Evolutionary conservation across 2,797 vertebrate species (phyloP).

Genomic region (Myripristis murdjan): DNA sequence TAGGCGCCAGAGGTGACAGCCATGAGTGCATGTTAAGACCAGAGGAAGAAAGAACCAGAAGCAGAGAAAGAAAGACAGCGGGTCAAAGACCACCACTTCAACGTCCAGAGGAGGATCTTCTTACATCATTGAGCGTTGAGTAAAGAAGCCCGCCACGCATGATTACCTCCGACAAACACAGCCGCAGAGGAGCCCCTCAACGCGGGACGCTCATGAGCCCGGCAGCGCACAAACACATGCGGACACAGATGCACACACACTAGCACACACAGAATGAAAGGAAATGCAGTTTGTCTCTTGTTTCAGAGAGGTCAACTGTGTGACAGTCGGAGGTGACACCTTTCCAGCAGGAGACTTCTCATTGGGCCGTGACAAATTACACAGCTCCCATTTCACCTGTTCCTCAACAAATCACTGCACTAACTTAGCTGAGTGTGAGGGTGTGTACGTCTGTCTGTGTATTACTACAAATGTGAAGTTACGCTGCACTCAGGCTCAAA

Average conservation of each 20-base stretch:
- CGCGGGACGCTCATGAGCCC: slow-evolving; percentile 37
- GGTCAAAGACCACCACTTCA: slow-evolving; percentile 79
- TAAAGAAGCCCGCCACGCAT: slow-evolving; percentile 79
- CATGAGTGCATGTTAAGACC: slow-evolving; percentile 68
- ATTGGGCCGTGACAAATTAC: slow-evolving; percentile 65
- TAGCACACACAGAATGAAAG: slow-evolving; percentile 38
- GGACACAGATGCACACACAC: slow-evolving; percentile 18
- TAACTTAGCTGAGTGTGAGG: background rate
- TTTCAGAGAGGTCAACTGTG: slow-evolving; percentile 80
- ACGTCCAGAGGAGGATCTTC: slow-evolving; percentile 73
- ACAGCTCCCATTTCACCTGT: slow-evolving; percentile 71
- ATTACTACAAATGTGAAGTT: no score
- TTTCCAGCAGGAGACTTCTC: slow-evolving; percentile 54
- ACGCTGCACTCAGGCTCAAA: no score
- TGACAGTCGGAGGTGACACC: slow-evolving; percentile 76
- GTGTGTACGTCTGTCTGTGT: slow-evolving; percentile 18
- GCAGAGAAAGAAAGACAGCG: slow-evolving; percentile 59
- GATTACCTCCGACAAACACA: slow-evolving; percentile 82
- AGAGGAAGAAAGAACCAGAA: slow-evolving; percentile 59
- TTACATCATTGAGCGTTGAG: slow-evolving; percentile 81
- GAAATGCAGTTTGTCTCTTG: slow-evolving; percentile 70
- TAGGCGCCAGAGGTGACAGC: slow-evolving; percentile 75
- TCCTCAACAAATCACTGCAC: slow-evolving; percentile 30
- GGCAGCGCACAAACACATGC: slow-evolving; percentile 15
- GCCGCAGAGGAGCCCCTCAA: slow-evolving; percentile 45